These are phyloP conservation scores for Aphidius gifuensis DNA, from an alignment of 1,140 invertebrate genomes.

Conservation along the genomic window DNA sequence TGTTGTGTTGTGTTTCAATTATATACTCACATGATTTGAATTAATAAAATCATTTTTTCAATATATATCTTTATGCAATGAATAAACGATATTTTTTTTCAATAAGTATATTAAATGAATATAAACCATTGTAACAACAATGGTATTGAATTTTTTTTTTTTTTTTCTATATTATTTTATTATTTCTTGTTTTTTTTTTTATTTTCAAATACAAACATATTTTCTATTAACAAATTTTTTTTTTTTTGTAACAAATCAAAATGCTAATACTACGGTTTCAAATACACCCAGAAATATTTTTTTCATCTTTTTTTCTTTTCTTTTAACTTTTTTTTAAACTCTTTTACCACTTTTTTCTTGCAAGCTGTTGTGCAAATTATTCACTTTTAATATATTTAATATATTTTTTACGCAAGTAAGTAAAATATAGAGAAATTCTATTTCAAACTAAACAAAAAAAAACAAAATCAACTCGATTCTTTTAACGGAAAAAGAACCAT, in stretches of 20 bases:
- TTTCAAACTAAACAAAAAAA: no score
- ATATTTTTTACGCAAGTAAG: no score
- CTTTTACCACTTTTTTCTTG: conserved; percentile 4
- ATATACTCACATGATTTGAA: conserved; percentile 14
- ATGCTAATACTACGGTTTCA: conserved; percentile 30
- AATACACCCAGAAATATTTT: conserved; percentile 10
- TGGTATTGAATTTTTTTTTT: conserved; percentile 20
- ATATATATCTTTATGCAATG: background rate
- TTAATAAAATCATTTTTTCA: background rate
- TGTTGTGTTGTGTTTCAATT: no score
- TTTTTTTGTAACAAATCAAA: conserved; percentile 19
- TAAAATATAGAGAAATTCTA: no score
- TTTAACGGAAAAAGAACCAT: no score
- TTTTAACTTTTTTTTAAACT: background rate
- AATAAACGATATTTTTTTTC: conserved; percentile 9
- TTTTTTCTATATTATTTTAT: background rate
- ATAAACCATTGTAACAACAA: conserved; percentile 30
- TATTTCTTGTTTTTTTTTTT: background rate
- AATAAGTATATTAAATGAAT: conserved; percentile 13
- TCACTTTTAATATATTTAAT: no score
- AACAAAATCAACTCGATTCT: no score
- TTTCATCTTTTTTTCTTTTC: conserved; percentile 1
- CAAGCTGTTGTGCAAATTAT: background rate
- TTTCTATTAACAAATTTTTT: background rate
- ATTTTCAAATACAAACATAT: background rate